Evolutionary conservation across 1,140 invertebrate genomes (phyloP).

Genomic region (Rhyzopertha dominica): DNA sequence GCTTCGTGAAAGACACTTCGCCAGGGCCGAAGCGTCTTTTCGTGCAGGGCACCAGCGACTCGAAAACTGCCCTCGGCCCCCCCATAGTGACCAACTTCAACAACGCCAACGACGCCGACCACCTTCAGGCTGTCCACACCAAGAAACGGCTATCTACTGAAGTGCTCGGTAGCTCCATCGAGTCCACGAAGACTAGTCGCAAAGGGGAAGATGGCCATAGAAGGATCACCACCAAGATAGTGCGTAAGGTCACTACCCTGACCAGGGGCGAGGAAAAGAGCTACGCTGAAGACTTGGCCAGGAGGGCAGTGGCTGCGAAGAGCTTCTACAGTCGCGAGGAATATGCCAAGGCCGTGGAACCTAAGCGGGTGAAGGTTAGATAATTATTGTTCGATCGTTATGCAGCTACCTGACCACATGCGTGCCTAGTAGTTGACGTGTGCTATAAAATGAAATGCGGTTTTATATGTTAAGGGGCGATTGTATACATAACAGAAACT

Average conservation of each 20-base stretch:
- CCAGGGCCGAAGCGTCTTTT: constrained; percentile 59
- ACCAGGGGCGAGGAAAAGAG: constrained; percentile 80
- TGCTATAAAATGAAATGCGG: no score
- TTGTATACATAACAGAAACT: no score
- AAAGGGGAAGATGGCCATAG: constrained; percentile 67
- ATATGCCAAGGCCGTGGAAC: constrained; percentile 48
- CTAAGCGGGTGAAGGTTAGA: constrained; percentile 57
- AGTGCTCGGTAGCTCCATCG: constrained; percentile 74
- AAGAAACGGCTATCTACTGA: constrained; percentile 78
- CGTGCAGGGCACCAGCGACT: constrained; percentile 66
- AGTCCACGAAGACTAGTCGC: constrained; percentile 74
- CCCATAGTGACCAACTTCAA: constrained; percentile 36
- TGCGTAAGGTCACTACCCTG: constrained; percentile 84
- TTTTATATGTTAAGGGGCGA: no score
- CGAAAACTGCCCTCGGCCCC: constrained; percentile 46
- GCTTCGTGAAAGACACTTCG: constrained; percentile 61
- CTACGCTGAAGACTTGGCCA: constrained; percentile 64
- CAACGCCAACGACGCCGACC: constrained; percentile 32
- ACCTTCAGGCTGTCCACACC: constrained; percentile 69
- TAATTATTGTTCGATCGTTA: no score
- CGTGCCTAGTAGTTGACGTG: no score
- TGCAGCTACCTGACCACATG: no score
- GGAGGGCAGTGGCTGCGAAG: constrained; percentile 47
- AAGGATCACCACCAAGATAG: constrained; percentile 78
- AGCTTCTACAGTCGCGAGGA: constrained; percentile 49